These are phyloP conservation scores for Pelobates fuscus DNA, from an alignment of 2,113 vertebrate genomes.

Conservation along the genomic window DNA sequence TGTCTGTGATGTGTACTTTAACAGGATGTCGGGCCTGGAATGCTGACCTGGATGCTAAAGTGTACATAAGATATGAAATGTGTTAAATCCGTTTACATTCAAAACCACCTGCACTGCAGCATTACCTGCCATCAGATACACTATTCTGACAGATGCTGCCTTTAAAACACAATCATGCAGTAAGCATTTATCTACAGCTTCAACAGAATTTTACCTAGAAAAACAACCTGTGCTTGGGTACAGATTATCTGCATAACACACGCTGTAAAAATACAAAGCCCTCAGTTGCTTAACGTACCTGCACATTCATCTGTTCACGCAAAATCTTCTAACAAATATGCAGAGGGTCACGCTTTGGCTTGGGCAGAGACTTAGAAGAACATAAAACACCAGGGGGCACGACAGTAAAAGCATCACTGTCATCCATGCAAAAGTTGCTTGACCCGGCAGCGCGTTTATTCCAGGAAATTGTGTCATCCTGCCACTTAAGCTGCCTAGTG, in stretches of 20 bases:
- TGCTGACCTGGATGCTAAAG: slow-evolving; percentile 1
- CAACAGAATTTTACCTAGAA: background rate
- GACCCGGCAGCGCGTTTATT: slow-evolving; percentile 76
- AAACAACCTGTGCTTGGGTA: background rate
- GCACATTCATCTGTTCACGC: slow-evolving; percentile 72
- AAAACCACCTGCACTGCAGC: background rate
- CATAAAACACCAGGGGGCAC: slow-evolving; percentile 55
- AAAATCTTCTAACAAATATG: slow-evolving; percentile 21
- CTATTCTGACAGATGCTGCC: slow-evolving; percentile 1
- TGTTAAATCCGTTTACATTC: slow-evolving; percentile 7
- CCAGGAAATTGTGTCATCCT: slow-evolving; percentile 83
- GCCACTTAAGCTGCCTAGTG: slow-evolving; percentile 77
- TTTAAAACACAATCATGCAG: background rate
- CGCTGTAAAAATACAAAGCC: slow-evolving; percentile 55
- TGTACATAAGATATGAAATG: slow-evolving; percentile 27
- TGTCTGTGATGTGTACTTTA: background rate
- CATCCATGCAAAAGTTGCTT: slow-evolving; percentile 71
- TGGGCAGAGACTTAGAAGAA: slow-evolving; percentile 62
- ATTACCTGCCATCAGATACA: background rate
- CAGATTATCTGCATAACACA: slow-evolving; percentile 56
- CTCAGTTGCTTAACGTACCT: slow-evolving; percentile 70
- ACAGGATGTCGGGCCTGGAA: background rate
- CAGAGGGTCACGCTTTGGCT: slow-evolving; percentile 56
- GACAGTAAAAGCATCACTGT: slow-evolving; percentile 60
- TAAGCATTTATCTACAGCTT: background rate